Evolutionary conservation across 2,797 vertebrate genomes (phyloP).

Genomic region (Pitangus sulphuratus): DNA sequence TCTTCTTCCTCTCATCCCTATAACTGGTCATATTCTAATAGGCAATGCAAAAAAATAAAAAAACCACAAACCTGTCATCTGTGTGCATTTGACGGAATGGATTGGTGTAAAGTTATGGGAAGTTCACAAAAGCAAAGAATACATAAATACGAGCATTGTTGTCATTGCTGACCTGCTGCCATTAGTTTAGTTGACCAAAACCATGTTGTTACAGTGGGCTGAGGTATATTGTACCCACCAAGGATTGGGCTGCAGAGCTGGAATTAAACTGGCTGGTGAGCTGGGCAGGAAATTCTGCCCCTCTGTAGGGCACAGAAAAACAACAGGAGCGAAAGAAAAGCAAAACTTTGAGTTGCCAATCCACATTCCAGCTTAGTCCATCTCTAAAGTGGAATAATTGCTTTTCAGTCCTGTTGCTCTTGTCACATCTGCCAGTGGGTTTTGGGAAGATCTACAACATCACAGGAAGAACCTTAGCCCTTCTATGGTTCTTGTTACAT

Average conservation of each 20-base stretch:
- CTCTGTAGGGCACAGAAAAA: background rate
- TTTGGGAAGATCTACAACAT: background rate
- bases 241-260: background rate
- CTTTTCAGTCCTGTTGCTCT: background rate
- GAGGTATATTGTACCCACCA: fast-evolving
- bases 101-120: background rate
- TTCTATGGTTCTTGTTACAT: background rate
- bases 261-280: background rate
- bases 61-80: background rate
- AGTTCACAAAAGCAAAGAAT: background rate
- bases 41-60: background rate
- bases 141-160: background rate
- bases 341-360: background rate
- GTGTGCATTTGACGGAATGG: background rate
- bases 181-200: background rate
- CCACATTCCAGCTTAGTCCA: background rate
- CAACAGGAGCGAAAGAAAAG: background rate
- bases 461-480: background rate
- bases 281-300: background rate
- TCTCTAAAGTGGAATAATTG: background rate
- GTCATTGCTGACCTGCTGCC: background rate
- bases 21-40: background rate
- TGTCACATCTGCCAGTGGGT: background rate
- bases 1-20: background rate
- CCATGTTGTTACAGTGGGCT: background rate